phyloP scores from a whole-genome alignment of 2,888 invertebrate species.

The Eilema griseolum region DNA sequence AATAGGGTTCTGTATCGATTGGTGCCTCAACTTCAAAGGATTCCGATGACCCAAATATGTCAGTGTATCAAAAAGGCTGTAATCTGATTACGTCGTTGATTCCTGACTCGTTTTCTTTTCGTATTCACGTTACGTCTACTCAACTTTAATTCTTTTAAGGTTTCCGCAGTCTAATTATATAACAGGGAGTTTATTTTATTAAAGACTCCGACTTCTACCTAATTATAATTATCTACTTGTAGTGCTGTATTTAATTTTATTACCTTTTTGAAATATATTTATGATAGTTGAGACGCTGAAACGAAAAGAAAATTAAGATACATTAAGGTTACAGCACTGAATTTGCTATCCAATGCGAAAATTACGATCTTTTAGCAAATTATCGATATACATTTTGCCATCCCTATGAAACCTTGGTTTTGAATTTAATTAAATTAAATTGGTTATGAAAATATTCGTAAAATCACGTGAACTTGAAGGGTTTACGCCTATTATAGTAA shows the following conservation, averaged over 20 bases:
- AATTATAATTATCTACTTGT: background rate
- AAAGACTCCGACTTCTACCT: background rate
- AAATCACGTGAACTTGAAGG: too few species aligned
- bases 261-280: background rate
- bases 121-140: constrained; percentile 45
- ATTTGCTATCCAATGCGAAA: too few species aligned
- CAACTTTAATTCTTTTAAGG: constrained; percentile 45
- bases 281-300: background rate
- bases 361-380: too few species aligned
- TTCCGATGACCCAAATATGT: constrained; percentile 61
- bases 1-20: constrained; percentile 43
- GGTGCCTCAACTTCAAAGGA: constrained; percentile 56
- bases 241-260: background rate
- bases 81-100: constrained; percentile 56
- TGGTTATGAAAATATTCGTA: too few species aligned
- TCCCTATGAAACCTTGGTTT: too few species aligned
- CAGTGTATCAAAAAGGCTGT: constrained; percentile 56
- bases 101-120: constrained; percentile 44
- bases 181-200: constrained; percentile 24
- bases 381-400: too few species aligned
- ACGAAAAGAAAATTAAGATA: too few species aligned
- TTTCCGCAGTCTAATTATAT: constrained; percentile 42
- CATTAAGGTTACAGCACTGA: too few species aligned
- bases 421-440: too few species aligned
- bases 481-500: too few species aligned